Conservation (phyloP, 2,113 vertebrate genomes). For the Lynx canadensis region DNA sequence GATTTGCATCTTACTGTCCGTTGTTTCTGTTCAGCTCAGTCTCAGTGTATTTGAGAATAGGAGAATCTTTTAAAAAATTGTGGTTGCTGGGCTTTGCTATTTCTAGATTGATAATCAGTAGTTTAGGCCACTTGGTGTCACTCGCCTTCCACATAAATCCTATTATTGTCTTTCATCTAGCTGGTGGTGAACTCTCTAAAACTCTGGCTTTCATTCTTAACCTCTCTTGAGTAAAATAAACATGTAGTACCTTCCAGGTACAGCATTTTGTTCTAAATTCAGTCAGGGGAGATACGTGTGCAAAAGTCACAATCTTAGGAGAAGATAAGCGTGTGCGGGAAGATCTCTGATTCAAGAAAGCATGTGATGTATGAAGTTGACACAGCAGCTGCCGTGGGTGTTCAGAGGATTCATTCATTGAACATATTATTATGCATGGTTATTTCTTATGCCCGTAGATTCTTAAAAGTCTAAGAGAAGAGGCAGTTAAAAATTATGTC, state of each 20-base stretch:
- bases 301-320: neutral
- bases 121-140: neutral
- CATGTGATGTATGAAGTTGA: neutral
- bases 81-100: neutral
- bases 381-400: neutral
- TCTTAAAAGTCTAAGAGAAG: neutral
- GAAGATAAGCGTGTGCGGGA: neutral
- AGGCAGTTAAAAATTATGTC: neutral
- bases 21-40: neutral
- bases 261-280: neutral
- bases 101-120: neutral
- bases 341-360: neutral
- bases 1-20: neutral
- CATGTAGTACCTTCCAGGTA: neutral
- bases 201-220: neutral
- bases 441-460: neutral
- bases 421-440: neutral
- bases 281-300: neutral
- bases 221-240: constrained; percentile 3
- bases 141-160: neutral
- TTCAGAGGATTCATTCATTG: neutral
- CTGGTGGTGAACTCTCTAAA: neutral
- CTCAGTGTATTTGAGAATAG: neutral
- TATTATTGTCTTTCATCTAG: neutral
- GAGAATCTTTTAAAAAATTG: neutral